phyloP scores from a whole-genome alignment of 2,797 vertebrate species.

The Labeo calbasu region DNA sequence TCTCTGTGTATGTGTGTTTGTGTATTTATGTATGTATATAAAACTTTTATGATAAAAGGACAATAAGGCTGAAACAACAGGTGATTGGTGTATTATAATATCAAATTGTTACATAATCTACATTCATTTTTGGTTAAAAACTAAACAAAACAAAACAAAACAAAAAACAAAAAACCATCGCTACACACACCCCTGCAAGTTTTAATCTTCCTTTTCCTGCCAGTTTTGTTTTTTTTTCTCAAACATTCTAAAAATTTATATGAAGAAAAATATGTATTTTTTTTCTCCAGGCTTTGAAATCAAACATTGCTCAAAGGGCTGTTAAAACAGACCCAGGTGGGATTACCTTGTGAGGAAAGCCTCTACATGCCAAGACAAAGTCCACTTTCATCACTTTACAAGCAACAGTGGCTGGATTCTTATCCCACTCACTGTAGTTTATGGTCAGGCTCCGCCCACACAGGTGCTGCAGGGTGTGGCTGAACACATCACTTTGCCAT shows the following conservation, averaged over 20 bases:
- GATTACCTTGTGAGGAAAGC: constrained; percentile 9
- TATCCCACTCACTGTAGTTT: constrained; percentile 19
- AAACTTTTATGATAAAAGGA: no score
- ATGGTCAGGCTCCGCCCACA: constrained; percentile 15
- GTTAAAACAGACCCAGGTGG: constrained; percentile 30
- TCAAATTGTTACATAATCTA: no score
- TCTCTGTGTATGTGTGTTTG: no score
- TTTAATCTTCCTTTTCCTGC: not conserved
- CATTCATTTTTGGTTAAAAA: no score
- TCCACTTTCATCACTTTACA: constrained; percentile 55
- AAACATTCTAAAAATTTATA: not conserved
- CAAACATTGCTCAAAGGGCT: constrained; percentile 41
- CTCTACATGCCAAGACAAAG: constrained; percentile 46
- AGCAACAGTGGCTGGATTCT: constrained; percentile 46
- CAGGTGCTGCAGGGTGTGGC: constrained; percentile 40
- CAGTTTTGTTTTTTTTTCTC: not conserved
- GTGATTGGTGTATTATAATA: no score
- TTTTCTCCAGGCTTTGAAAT: constrained; percentile 19
- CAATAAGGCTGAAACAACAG: no score
- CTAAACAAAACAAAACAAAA: no score
- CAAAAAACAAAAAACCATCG: not conserved
- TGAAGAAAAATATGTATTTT: not conserved
- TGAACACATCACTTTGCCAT: not conserved
- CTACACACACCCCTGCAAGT: not conserved
- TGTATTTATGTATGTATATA: no score